Evolutionary conservation across 2,113 vertebrate genomes (phyloP).

Genomic region (Saccopteryx bilineata): DNA sequence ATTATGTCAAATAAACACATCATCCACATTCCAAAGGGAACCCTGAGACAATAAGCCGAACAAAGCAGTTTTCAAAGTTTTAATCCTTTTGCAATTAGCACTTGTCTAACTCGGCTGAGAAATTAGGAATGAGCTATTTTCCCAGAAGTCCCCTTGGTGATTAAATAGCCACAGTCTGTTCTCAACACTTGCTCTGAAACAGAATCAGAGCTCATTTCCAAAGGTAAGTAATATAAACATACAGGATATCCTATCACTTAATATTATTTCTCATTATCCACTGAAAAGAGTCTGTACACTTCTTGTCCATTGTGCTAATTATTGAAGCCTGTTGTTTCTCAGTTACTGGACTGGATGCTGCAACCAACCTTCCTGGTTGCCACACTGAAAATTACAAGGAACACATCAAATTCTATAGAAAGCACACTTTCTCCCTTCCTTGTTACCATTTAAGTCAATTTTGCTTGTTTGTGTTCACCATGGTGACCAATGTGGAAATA

Average conservation of each 20-base stretch:
- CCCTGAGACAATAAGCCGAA: constrained; percentile 77
- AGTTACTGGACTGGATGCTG: not conserved
- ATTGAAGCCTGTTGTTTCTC: not conserved
- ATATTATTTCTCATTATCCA: constrained; percentile 48
- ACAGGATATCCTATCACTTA: constrained; percentile 69
- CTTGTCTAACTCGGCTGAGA: constrained; percentile 44
- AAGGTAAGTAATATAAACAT: constrained; percentile 63
- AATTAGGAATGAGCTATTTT: constrained; percentile 59
- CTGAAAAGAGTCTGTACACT: not conserved
- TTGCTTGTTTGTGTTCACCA: constrained; percentile 61
- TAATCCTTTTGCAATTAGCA: constrained; percentile 66
- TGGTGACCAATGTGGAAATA: constrained; percentile 42
- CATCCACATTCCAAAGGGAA: constrained; percentile 71
- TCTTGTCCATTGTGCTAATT: not conserved
- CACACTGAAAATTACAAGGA: not conserved
- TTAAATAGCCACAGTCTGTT: constrained; percentile 34
- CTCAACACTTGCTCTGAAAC: constrained; percentile 19
- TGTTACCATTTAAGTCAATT: not conserved
- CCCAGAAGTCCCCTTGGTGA: not conserved
- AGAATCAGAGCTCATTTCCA: not conserved
- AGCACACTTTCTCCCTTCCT: not conserved
- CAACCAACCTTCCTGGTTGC: not conserved
- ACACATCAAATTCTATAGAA: not conserved
- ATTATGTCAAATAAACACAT: constrained; percentile 83
- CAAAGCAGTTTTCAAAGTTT: constrained; percentile 79